phyloP scores from a whole-genome alignment of 2,113 vertebrate species.

The Myotis yumanensis region DNA sequence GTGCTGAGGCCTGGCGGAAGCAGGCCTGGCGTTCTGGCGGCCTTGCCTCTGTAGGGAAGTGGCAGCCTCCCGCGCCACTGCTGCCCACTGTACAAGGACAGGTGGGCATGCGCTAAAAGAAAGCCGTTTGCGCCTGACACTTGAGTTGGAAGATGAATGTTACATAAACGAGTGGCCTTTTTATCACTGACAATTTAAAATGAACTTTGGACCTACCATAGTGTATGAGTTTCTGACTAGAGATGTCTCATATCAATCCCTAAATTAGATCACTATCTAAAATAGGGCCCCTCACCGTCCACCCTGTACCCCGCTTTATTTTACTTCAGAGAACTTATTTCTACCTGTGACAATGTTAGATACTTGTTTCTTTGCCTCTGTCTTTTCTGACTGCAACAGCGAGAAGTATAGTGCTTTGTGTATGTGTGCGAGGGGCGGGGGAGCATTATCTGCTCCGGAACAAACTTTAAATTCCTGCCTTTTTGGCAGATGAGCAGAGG shows the following conservation, averaged over 20 bases:
- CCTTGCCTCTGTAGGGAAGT: conserved; percentile 27
- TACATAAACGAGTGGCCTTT: neutral
- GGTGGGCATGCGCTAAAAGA: conserved; percentile 41
- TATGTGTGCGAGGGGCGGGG: no score
- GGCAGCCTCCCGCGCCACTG: conserved; percentile 19
- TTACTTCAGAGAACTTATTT: neutral
- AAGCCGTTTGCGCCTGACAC: conserved; percentile 45
- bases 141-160: conserved; percentile 46
- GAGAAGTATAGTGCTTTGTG: neutral
- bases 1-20: neutral
- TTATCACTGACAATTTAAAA: neutral
- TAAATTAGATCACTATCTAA: neutral
- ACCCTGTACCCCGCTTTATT: neutral
- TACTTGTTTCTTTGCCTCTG: neutral
- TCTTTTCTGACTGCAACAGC: neutral
- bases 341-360: fast-evolving
- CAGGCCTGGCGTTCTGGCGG: neutral
- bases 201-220: neutral
- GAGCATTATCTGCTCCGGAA: neutral
- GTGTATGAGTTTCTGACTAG: neutral
- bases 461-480: neutral
- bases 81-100: conserved; percentile 28
- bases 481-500: neutral
- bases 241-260: neutral
- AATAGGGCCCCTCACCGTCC: neutral